These are phyloP conservation scores for Ceratothoa steindachneri DNA, from an alignment of 2,888 invertebrate species.

Conservation along the genomic window DNA sequence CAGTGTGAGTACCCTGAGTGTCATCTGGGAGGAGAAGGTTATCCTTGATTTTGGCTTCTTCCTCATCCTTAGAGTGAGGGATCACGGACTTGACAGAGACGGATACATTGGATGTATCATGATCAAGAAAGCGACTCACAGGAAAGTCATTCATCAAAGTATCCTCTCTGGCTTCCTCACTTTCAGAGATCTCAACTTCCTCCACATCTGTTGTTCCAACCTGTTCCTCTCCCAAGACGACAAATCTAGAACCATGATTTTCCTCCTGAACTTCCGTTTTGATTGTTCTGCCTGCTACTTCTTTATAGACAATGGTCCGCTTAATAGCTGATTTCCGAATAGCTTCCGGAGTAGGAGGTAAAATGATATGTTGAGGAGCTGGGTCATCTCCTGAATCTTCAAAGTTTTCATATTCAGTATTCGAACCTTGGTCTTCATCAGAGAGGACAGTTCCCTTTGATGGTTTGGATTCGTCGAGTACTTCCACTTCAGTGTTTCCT, in stretches of 20 bases:
- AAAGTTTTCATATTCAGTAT: constrained; percentile 39
- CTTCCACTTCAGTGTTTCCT: constrained; percentile 35
- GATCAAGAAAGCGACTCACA: constrained; percentile 13
- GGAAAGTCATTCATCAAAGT: constrained; percentile 15
- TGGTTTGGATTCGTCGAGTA: constrained; percentile 22
- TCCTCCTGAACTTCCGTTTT: constrained; percentile 22
- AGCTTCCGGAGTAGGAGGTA: constrained; percentile 38
- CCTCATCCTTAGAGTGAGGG: constrained; percentile 26
- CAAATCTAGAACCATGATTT: background rate
- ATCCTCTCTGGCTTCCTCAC: constrained; percentile 34
- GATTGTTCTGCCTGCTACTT: constrained; percentile 30
- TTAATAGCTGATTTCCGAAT: constrained; percentile 37
- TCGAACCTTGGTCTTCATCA: background rate
- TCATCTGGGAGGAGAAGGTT: constrained; percentile 41
- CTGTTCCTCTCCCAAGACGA: constrained; percentile 31
- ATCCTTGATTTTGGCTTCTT: constrained; percentile 36
- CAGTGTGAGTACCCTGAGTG: constrained; percentile 35
- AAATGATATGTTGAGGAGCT: constrained; percentile 7
- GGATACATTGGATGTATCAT: constrained; percentile 24
- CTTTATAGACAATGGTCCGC: constrained; percentile 25
- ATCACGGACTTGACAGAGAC: constrained; percentile 28
- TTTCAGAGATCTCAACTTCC: constrained; percentile 27
- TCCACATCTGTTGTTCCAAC: constrained; percentile 29
- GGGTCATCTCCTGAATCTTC: constrained; percentile 30
- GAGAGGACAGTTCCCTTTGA: background rate